These are phyloP conservation scores for Scaptomyza parva DNA, from an alignment of 2,888 invertebrate species.

Conservation along the genomic window DNA sequence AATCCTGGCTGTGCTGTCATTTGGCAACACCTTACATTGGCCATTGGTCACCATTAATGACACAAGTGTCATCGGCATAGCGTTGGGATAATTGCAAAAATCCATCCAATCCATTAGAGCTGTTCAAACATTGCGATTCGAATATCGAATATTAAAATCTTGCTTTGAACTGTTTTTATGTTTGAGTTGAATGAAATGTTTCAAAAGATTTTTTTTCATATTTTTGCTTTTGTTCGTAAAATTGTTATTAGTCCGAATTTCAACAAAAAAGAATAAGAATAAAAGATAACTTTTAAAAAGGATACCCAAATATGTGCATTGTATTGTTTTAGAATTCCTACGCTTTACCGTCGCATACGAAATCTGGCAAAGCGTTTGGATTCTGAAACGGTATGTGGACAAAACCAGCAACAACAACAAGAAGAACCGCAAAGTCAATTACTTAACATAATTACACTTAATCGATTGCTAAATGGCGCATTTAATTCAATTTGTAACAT, in stretches of 20 bases:
- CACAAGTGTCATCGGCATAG: no score
- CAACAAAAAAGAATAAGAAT: background rate
- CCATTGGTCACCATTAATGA: no score
- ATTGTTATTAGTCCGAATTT: background rate
- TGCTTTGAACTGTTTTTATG: background rate
- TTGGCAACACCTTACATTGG: no score
- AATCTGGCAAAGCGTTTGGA: slow-evolving; percentile 96
- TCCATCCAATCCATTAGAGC: no score
- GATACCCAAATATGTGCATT: slow-evolving; percentile 62
- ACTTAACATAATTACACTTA: background rate
- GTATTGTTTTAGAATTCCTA: slow-evolving; percentile 97
- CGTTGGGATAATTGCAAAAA: background rate
- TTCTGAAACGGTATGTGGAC: slow-evolving; percentile 92
- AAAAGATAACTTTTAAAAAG: background rate
- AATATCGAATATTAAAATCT: no score
- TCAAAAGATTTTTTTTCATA: background rate
- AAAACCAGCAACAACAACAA: slow-evolving; percentile 22
- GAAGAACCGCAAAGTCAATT: slow-evolving; percentile 7
- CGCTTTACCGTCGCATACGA: slow-evolving; percentile 93
- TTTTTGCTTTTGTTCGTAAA: background rate
- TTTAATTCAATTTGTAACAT: background rate
- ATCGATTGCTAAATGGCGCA: background rate
- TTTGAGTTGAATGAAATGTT: background rate
- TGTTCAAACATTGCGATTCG: background rate
- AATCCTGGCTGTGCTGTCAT: no score